These are phyloP conservation scores for Drosophila navojoa DNA, from an alignment of 1,140 invertebrate genomes.

Conservation along the genomic window DNA sequence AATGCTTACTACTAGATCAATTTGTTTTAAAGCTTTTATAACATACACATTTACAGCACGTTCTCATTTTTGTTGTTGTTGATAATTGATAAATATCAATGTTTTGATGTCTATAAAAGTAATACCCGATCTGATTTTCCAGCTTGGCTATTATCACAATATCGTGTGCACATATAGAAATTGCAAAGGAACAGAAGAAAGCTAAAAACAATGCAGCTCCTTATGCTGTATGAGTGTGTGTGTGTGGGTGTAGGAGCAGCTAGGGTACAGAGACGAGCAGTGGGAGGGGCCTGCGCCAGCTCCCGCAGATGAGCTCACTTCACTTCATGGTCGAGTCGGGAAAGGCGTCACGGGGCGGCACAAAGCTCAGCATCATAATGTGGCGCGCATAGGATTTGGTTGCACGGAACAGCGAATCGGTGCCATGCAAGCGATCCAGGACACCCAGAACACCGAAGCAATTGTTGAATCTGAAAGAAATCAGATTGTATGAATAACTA, in stretches of 20 bases:
- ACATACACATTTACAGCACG: too few species aligned
- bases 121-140: constrained; percentile 11
- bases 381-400: constrained; percentile 90
- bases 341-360: constrained; percentile 89
- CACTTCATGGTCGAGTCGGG: constrained; percentile 87
- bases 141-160: constrained; percentile 46
- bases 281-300: too few species aligned
- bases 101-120: constrained; percentile 22
- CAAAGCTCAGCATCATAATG: constrained; percentile 91
- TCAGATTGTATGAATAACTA: too few species aligned
- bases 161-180: constrained; percentile 37
- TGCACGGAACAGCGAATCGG: constrained; percentile 90
- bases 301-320: neutral
- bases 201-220: neutral
- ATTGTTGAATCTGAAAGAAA: constrained; percentile 89
- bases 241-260: neutral
- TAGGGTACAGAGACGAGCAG: neutral
- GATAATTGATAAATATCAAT: neutral
- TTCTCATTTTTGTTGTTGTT: neutral
- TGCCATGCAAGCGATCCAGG: constrained; percentile 93
- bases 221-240: neutral
- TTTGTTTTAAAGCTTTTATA: too few species aligned
- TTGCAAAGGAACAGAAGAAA: constrained; percentile 22
- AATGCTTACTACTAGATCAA: constrained; percentile 22
- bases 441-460: constrained; percentile 94